Base-by-base conservation (phyloP, 2,113 vertebrate species). In the Larimichthys crocea region DNA sequence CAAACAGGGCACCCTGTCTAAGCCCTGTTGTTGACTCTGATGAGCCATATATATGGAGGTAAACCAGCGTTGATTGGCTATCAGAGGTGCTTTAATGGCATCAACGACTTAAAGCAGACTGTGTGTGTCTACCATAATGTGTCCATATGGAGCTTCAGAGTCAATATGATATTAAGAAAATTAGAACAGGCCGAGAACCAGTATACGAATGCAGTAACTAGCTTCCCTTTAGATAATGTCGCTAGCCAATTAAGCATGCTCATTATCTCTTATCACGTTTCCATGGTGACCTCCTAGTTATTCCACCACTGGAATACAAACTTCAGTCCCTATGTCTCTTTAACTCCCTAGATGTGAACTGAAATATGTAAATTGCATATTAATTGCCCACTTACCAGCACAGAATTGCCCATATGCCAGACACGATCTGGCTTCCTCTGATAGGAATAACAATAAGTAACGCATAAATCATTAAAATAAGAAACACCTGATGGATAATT, bases 401-500 rank as follows among this genome's bases (percentile, higher is more conserved):
- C 50, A 68, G 22, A 71, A 35, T 83, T 52, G 29, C 22, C 19
- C 17, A 50, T n/a, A 53, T 53, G 14, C 71, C 57, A 63, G n/a
- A 60, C 52, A 44, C 10, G 7, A 50, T 55, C 9, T 29, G 0
- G 0, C 12, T 24, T 52, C 66, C 50, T 75, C 65, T 73, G 66
- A 71, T 50, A 8, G 48, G 44, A 82, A 55, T 48, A 60, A 46
- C 11, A 84, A 75, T 53, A 85, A 78, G 73, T 59, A 67, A 70
- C 14, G 50, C 62, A 71, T 70, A 67, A 79, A 68, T 78, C 62
- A 86, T 74, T 50, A 40, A 65, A 71, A 77, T 53, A 56, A 74
- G 65, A 87, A 85, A 78, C 85, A 90, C 85, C 81, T 88, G 71
- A 87, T 65, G 60, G 52, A 66, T 83, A 80, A 74, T 24, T 71